phyloP scores from a whole-genome alignment of 1,140 invertebrate species.

The Nasonia vitripennis region DNA sequence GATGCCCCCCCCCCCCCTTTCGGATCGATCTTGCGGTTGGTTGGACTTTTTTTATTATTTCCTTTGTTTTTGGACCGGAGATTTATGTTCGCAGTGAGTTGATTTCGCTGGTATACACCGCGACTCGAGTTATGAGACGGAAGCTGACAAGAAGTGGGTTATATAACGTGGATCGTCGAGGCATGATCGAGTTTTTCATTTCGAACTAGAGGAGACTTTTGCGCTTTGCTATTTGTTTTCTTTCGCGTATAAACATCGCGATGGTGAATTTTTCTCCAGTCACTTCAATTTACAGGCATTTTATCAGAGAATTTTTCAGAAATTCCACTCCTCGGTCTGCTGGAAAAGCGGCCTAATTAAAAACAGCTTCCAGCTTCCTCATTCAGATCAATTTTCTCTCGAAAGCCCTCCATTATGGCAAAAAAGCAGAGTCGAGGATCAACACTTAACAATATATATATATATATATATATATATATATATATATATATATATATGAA shows the following conservation, averaged over 20 bases:
- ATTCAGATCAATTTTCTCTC: slow-evolving; percentile 33
- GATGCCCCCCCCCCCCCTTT: slow-evolving; percentile 8
- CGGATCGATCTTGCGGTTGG: neutral
- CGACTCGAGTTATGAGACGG: slow-evolving; percentile 5
- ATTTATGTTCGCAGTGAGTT: neutral
- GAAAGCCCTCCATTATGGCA: neutral
- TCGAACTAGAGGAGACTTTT: no score
- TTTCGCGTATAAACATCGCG: neutral
- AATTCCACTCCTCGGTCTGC: no score
- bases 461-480: no score
- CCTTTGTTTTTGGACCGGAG: slow-evolving; percentile 22
- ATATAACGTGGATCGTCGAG: neutral
- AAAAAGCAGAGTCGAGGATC: neutral
- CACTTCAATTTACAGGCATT: neutral
- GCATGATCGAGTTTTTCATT: neutral
- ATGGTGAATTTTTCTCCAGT: no score
- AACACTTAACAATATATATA: slow-evolving; percentile 9
- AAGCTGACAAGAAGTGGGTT: neutral
- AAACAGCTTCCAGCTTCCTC: no score
- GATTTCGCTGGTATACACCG: neutral
- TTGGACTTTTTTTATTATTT: slow-evolving; percentile 3
- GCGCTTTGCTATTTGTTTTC: neutral
- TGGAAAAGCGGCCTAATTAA: no score
- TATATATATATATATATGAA: slow-evolving; percentile 2
- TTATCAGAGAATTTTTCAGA: neutral